Evolutionary conservation across 2,797 vertebrate species (phyloP).

Genomic region (Octomys mimax): DNA sequence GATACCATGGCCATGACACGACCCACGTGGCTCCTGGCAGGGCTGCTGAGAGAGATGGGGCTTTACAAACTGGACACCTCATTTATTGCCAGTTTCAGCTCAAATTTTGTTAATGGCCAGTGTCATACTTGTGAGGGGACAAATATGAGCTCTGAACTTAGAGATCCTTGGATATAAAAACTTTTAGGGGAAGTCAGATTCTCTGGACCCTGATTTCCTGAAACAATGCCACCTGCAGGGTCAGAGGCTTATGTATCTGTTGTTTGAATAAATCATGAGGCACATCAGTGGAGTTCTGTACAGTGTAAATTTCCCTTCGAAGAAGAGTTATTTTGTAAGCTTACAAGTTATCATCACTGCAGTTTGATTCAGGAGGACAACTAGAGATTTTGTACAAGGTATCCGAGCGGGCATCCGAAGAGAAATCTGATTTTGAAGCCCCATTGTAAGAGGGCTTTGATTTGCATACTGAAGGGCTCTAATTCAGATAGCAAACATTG

Average conservation of each 20-base stretch:
- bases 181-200: constrained; percentile 2
- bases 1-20: not conserved
- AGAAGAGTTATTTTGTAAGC: constrained; percentile 59
- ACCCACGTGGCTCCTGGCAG: not conserved
- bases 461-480: constrained; percentile 80
- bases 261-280: constrained; percentile 64
- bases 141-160: not conserved
- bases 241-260: constrained; percentile 9
- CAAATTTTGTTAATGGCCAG: not conserved
- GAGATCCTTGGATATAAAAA: constrained; percentile 20
- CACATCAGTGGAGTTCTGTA: constrained; percentile 43
- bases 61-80: not conserved
- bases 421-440: constrained; percentile 54
- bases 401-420: constrained; percentile 43
- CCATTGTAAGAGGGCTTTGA: constrained; percentile 73
- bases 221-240: not conserved
- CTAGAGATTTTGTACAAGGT: constrained; percentile 28
- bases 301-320: constrained; percentile 54
- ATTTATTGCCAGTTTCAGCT: not conserved
- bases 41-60: not conserved
- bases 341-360: constrained; percentile 48
- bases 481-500: constrained; percentile 71
- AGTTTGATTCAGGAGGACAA: constrained; percentile 63
- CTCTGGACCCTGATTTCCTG: constrained; percentile 32
- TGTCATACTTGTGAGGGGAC: not conserved